Evolutionary conservation across 2,797 vertebrate species (phyloP).

Genomic region (Buphagus erythrorhynchus): DNA sequence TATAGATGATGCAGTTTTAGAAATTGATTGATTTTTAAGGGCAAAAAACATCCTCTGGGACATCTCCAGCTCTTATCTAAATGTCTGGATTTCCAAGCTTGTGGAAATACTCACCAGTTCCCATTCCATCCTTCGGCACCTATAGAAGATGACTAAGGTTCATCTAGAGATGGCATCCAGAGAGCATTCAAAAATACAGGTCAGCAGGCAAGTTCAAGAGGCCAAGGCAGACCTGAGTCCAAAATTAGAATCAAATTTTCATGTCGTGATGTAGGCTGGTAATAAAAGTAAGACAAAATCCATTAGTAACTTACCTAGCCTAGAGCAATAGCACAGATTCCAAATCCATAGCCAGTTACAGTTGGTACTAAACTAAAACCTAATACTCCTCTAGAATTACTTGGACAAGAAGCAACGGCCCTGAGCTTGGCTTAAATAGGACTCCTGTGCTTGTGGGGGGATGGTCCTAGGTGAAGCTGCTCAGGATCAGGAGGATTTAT

Average conservation of each 20-base stretch:
- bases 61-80: background rate
- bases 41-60: rapidly evolving
- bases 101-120: background rate
- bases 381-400: rapidly evolving
- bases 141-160: background rate
- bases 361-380: rapidly evolving
- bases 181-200: background rate
- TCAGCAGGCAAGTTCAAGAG: background rate
- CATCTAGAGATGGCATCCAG: rapidly evolving
- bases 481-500: background rate
- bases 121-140: too few relatives aligned
- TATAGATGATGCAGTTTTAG: rapidly evolving
- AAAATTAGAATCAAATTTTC: background rate
- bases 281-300: background rate
- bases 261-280: rapidly evolving
- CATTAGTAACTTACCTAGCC: rapidly evolving
- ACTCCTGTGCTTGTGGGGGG: background rate
- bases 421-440: background rate
- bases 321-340: rapidly evolving
- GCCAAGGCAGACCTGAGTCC: rapidly evolving
- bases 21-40: background rate
- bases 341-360: rapidly evolving
- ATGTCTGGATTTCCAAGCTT: background rate
- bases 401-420: rapidly evolving
- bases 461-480: background rate